These are phyloP conservation scores for Balaeniceps rex DNA, from an alignment of 2,113 vertebrate genomes.

Conservation along the genomic window DNA sequence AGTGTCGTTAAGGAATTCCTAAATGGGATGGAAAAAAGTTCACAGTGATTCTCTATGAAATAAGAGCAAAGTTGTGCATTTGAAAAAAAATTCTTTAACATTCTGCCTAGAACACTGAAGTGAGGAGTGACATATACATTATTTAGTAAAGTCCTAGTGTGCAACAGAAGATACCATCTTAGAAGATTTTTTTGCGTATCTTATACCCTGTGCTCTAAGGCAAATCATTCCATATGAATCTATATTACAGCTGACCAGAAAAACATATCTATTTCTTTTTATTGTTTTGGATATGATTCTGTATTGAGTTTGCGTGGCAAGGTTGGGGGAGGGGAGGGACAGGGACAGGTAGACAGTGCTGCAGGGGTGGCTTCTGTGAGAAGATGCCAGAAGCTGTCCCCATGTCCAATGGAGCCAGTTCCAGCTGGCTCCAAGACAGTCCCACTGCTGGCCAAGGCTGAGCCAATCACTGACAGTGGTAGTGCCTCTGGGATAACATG, in stretches of 20 bases:
- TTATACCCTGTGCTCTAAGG: neutral
- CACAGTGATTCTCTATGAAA: neutral
- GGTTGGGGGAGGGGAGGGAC: neutral
- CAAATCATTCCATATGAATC: neutral
- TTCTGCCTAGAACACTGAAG: neutral
- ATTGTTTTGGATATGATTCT: neutral
- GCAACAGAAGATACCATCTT: neutral
- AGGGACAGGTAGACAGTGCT: too few relatives aligned
- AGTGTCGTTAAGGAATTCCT: neutral
- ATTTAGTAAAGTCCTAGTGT: neutral
- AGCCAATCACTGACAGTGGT: neutral
- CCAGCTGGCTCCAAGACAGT: neutral
- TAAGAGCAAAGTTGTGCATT: neutral
- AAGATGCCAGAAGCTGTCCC: neutral
- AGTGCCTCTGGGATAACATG: neutral
- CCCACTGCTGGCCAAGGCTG: accelerated
- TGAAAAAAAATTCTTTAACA: neutral
- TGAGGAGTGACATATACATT: neutral
- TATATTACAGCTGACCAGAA: neutral
- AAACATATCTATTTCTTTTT: neutral
- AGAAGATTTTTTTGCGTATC: neutral
- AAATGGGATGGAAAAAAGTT: neutral
- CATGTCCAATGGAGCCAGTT: accelerated
- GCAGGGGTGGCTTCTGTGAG: neutral
- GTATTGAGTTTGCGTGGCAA: neutral